Percentiles rank a stretch among this genome's conserved stretches.
Evolutionary conservation across 1,140 invertebrate genomes (phyloP).

Genomic region (Rhynchophorus ferrugineus): DNA sequence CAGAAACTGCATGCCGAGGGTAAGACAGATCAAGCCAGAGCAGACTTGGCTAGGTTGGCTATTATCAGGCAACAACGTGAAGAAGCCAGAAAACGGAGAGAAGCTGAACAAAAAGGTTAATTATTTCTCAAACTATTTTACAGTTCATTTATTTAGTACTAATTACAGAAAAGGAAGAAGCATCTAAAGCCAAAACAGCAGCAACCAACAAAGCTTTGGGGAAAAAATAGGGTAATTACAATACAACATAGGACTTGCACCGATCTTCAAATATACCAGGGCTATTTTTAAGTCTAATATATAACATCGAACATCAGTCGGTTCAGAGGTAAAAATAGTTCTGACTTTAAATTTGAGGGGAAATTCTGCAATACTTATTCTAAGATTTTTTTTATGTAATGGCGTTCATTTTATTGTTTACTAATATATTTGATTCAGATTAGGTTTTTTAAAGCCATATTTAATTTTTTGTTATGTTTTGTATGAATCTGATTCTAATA

Average conservation of each 20-base stretch:
- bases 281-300: constrained; percentile 1
- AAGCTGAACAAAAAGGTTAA: constrained; percentile 73
- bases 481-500: neutral
- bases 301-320: neutral
- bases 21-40: constrained; percentile 90
- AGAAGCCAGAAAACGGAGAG: constrained; percentile 83
- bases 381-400: neutral
- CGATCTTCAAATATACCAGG: neutral
- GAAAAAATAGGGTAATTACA: constrained; percentile 31
- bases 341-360: neutral
- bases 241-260: constrained; percentile 1
- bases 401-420: neutral
- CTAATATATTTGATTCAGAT: neutral
- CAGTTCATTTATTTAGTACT: neutral
- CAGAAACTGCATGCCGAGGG: constrained; percentile 88
- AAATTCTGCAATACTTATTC: neutral
- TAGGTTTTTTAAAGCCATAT: neutral
- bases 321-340: neutral
- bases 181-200: constrained; percentile 37
- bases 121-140: constrained; percentile 4
- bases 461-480: neutral
- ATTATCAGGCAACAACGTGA: constrained; percentile 90
- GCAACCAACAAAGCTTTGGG: constrained; percentile 38
- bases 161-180: constrained; percentile 38
- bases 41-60: constrained; percentile 84